Evolutionary conservation across 1,140 invertebrate genomes (phyloP), one percentile per base, ranked within the genome.

Genomic region (Plectus sambesii): DNA sequence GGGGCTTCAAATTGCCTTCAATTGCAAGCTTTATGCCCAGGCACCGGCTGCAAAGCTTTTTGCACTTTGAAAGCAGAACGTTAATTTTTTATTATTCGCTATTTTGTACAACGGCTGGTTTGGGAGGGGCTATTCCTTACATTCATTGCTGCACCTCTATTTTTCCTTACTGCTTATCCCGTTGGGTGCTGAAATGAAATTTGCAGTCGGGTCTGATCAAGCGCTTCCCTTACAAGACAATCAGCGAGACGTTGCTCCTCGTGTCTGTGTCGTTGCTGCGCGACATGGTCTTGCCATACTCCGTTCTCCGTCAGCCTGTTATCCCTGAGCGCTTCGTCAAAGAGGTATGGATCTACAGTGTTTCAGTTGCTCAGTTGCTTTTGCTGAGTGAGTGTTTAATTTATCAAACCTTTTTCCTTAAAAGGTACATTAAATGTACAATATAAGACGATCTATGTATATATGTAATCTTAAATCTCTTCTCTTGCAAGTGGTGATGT

Each of bases 231-330:
- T 93, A 90, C 69, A 81, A 84, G 61, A 85, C 84, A 2, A 88
- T 92, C 64, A 93, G 86, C 53, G 92, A 98, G 74, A 87, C 84
- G 0, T 74, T 97, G 36, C 93, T 87, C 71, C 73, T 97, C 33
- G 87, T 90, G 0, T 80, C 92, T 76, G 84, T 96, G 2, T 87
- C 87, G 0, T 71, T 96, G 41, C 70, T 98, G 30, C 74, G 87
- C 51, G 89, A 98, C 70, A 72, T 97, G 27, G 71, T 97, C 23
- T 84, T 89, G 61, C 80, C 49, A 17, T 51, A 40, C 20, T 24
- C 50, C 33, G 51, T 60, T 47, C 25, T 39, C 15, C 38, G 68
- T 40, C 53, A 66, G 48, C 3, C 56, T 77, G 86, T 89, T 73
- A 72, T 94, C 42, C 84, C 87, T 2, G 74, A 78, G 2, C 81